Evolutionary conservation across 2,113 vertebrate genomes (phyloP).

Genomic region (Lipophrys pholis): DNA sequence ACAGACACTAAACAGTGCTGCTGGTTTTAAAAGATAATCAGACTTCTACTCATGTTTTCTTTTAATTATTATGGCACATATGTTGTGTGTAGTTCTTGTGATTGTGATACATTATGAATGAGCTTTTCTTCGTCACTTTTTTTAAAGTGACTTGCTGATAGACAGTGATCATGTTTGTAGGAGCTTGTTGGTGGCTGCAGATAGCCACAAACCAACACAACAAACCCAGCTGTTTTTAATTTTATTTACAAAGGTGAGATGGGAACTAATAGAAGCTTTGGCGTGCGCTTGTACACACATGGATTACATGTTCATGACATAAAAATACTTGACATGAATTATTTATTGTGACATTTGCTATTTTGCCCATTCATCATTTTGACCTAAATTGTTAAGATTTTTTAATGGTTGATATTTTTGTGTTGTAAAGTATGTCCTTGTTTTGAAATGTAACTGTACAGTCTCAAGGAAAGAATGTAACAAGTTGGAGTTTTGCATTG

Average conservation of each 20-base stretch:
- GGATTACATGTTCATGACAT: constrained; percentile 30
- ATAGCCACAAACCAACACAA: constrained; percentile 34
- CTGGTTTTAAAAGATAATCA: constrained; percentile 70
- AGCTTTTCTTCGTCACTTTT: constrained; percentile 53
- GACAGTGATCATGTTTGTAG: constrained; percentile 54
- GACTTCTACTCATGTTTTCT: constrained; percentile 53
- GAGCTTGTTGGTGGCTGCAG: constrained; percentile 50
- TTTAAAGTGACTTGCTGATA: constrained; percentile 38
- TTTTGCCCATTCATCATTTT: constrained; percentile 55
- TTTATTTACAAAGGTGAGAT: constrained; percentile 47
- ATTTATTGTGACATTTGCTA: constrained; percentile 68
- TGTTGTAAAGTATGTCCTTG: constrained; percentile 69
- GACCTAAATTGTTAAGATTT: constrained; percentile 51
- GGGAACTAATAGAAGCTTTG: constrained; percentile 60
- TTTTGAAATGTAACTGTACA: constrained; percentile 80
- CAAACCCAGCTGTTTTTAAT: constrained; percentile 41
- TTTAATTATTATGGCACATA: constrained; percentile 58
- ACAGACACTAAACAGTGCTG: constrained; percentile 58
- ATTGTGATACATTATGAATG: constrained; percentile 46
- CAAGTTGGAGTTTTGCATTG: constrained; percentile 82
- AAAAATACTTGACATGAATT: constrained; percentile 66
- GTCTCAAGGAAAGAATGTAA: constrained; percentile 81
- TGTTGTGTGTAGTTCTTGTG: constrained; percentile 66
- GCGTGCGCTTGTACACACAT: constrained; percentile 46
- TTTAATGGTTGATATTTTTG: constrained; percentile 65